phyloP scores from a whole-genome alignment of 2,888 invertebrate genomes.

The Dynastes hyllus region DNA sequence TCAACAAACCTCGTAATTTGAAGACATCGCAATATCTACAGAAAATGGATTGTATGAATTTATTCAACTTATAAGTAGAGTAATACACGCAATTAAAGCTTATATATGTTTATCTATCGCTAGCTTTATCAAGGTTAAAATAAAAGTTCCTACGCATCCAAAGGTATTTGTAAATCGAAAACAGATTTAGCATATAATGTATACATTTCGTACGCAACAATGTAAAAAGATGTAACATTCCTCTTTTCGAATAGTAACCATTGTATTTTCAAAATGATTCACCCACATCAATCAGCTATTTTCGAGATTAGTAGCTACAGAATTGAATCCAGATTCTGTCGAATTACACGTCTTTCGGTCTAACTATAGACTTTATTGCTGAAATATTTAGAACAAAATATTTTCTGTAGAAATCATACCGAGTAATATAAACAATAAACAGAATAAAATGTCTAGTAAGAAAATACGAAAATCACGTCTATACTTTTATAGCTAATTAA shows the following conservation, averaged over 20 bases:
- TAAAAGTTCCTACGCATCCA: slow-evolving; percentile 40
- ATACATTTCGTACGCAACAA: slow-evolving; percentile 12
- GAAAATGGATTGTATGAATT: not conserved
- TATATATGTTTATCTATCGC: slow-evolving; percentile 15
- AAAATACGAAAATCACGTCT: too few species aligned
- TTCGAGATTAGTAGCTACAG: not conserved
- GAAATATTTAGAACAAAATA: not conserved
- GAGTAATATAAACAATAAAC: not conserved
- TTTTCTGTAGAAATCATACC: not conserved
- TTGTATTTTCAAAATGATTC: slow-evolving; percentile 12
- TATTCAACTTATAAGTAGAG: not conserved
- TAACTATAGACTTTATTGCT: slow-evolving; percentile 2
- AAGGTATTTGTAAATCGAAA: slow-evolving; percentile 43
- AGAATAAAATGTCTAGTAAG: too few species aligned
- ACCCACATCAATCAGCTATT: not conserved
- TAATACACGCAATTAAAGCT: not conserved
- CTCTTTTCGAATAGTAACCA: slow-evolving; percentile 2
- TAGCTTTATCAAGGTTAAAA: slow-evolving; percentile 38
- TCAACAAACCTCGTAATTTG: not conserved
- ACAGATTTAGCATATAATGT: slow-evolving; percentile 36
- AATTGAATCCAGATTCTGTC: not conserved
- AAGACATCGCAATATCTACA: not conserved
- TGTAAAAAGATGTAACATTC: slow-evolving; percentile 21
- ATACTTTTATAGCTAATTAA: too few species aligned
- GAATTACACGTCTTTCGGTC: not conserved